phyloP scores from a whole-genome alignment of 2,888 invertebrate genomes.

The Mayetiola destructor region DNA sequence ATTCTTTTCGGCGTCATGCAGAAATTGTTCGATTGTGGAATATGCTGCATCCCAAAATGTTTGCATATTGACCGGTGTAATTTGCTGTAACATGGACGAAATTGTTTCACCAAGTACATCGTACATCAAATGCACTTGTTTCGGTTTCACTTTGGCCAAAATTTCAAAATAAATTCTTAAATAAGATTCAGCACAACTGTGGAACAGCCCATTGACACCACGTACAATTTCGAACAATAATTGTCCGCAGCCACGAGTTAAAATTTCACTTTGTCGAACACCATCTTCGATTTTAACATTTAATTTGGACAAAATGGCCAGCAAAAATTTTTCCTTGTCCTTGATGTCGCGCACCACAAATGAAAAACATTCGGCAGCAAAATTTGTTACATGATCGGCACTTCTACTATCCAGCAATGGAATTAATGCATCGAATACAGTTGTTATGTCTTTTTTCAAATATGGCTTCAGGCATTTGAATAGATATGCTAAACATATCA shows the following conservation, averaged over 20 bases:
- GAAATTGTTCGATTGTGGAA: constrained; percentile 26
- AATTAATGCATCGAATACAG: constrained; percentile 53
- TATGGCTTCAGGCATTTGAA: constrained; percentile 80
- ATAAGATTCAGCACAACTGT: constrained; percentile 58
- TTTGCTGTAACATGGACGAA: constrained; percentile 44
- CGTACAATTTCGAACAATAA: constrained; percentile 77
- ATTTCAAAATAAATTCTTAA: constrained; percentile 27
- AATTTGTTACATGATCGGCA: constrained; percentile 74
- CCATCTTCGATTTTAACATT: constrained; percentile 41
- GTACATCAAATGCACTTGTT: constrained; percentile 29
- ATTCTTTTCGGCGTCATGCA: constrained; percentile 11
- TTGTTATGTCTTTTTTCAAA: constrained; percentile 61
- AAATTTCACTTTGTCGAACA: constrained; percentile 52
- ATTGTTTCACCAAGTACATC: constrained; percentile 51
- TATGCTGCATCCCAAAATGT: constrained; percentile 49
- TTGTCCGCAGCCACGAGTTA: constrained; percentile 65
- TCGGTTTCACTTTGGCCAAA: not conserved
- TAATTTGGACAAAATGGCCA: constrained; percentile 51
- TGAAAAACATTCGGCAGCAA: constrained; percentile 92
- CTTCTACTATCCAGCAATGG: constrained; percentile 59
- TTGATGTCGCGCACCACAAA: constrained; percentile 82
- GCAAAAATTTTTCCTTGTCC: constrained; percentile 59
- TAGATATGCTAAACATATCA: constrained; percentile 73
- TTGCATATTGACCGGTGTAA: constrained; percentile 47
- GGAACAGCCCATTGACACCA: constrained; percentile 71